Evolutionary conservation across 2,797 vertebrate species (phyloP), one percentile per base, ranked within the genome.

Genomic region (Diceros bicornis): DNA sequence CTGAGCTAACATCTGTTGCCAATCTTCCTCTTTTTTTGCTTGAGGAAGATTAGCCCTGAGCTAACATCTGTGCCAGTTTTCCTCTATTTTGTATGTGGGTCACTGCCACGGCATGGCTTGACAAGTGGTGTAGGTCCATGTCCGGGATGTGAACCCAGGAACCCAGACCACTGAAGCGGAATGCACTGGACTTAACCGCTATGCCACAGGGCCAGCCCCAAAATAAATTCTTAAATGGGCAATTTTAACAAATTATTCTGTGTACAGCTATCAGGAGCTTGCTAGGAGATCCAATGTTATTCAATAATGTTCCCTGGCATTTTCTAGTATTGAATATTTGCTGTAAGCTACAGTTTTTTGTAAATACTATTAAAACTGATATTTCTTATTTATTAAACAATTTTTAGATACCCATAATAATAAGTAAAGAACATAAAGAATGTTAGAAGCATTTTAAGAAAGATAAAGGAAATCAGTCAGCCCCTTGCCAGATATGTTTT

Each of bases 381-480:
- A 57, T 62, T 83, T 94, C 29, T 55, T 32, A 86, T 79, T 81
- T 41, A 78, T n/a, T 41, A 59, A 61, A 44, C 41, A 91, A 92
- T 84, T 74, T 74, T 92, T 37, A 29, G 55, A 25, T 88, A 83
- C 37, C 34, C 29, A 52, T 25, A 27, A 68, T 77, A 37, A 83
- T 77, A 72, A 77, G 52, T 75, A 82, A 92, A 83, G 57, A 83
- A 84, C 37, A 52, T 59, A 69, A 83, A 82, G 12, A 44, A 41
- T 16, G 9, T n/a, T 89, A 59, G 71, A 64, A 72, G 57, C 17
- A 72, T 50, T 89, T 78, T 84, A 95, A 92, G 71, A 85, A 90
- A 79, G 18, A 57, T 13, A 62, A 89, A 50, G 52, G 47, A 72
- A 92, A 75, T 50, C 32, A 27, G 27, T 57, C 68, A 71, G 27